A percentile compares a stretch with the other conserved stretches of the same genome.
phyloP scores from a whole-genome alignment of 2,888 invertebrate species.

The Mellilla xanthometata region DNA sequence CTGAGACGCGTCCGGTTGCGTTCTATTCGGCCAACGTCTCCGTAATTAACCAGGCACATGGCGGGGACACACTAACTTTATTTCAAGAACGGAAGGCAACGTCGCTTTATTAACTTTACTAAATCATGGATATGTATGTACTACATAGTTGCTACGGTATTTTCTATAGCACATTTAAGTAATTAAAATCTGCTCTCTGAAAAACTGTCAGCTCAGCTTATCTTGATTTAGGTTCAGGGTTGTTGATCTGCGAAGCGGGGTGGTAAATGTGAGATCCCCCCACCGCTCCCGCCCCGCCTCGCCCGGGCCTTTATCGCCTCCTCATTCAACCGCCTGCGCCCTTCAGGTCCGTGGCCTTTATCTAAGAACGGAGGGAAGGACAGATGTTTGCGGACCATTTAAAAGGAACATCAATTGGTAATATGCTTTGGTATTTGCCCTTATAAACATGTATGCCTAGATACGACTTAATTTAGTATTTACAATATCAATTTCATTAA shows the following conservation, averaged over 20 bases:
- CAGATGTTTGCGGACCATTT: slow-evolving; percentile 52
- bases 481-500: no score
- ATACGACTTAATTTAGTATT: no score
- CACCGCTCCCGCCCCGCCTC: slow-evolving; percentile 34
- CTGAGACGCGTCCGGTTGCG: slow-evolving; percentile 45
- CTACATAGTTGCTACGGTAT: slow-evolving; percentile 10
- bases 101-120: no score
- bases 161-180: slow-evolving; percentile 40
- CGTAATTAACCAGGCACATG: slow-evolving; percentile 40
- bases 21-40: slow-evolving; percentile 50
- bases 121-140: no score
- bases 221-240: slow-evolving; percentile 72
- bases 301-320: slow-evolving; percentile 53
- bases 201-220: slow-evolving; percentile 57
- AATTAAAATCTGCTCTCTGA: slow-evolving; percentile 52
- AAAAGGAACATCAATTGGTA: neutral
- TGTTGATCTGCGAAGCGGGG: slow-evolving; percentile 70
- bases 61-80: no score
- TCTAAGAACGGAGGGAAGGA: slow-evolving; percentile 55
- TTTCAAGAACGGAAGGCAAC: no score
- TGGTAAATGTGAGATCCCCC: slow-evolving; percentile 38
- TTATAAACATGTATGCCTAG: no score
- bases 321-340: slow-evolving; percentile 65
- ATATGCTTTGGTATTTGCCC: neutral
- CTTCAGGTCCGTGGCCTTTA: slow-evolving; percentile 70